A percentile compares a stretch with the other conserved stretches of the same genome.
Evolutionary conservation across 35 echinoderm and acorn worm genomes (phyloP).

Genomic region (Heliocidaris erythrogramma): DNA sequence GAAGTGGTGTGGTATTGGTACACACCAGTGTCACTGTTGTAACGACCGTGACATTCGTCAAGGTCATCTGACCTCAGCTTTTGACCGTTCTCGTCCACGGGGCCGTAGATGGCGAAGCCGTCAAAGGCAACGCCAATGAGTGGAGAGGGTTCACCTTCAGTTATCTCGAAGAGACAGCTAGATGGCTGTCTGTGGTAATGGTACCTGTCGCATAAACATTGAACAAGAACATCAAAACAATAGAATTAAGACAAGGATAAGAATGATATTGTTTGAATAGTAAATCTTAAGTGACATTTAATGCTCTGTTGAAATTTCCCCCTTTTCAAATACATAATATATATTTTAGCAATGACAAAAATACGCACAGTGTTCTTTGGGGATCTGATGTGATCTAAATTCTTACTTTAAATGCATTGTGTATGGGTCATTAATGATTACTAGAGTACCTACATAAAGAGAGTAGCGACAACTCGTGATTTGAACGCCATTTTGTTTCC

Average conservation of each 20-base stretch:
- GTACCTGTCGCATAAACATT: constrained; percentile 38
- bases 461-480: too few relatives aligned
- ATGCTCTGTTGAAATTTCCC: background rate
- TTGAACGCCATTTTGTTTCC: too few relatives aligned
- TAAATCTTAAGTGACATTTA: background rate
- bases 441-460: too few relatives aligned
- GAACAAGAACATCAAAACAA: background rate
- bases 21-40: constrained; percentile 18
- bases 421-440: too few relatives aligned
- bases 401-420: too few relatives aligned
- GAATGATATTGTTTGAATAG: background rate
- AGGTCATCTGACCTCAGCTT: constrained; percentile 68
- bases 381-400: too few relatives aligned
- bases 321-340: background rate
- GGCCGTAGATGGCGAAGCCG: constrained; percentile 82
- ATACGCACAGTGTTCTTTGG: too few relatives aligned
- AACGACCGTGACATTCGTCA: constrained; percentile 70
- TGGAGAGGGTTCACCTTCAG: constrained; percentile 40
- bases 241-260: background rate
- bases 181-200: constrained; percentile 82
- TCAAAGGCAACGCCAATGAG: constrained; percentile 78
- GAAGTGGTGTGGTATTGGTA: constrained; percentile 92
- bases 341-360: background rate
- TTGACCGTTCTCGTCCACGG: constrained; percentile 68
- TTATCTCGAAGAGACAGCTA: constrained; percentile 61